phyloP scores from a whole-genome alignment of 2,113 vertebrate genomes.

The Menidia beryllina region DNA sequence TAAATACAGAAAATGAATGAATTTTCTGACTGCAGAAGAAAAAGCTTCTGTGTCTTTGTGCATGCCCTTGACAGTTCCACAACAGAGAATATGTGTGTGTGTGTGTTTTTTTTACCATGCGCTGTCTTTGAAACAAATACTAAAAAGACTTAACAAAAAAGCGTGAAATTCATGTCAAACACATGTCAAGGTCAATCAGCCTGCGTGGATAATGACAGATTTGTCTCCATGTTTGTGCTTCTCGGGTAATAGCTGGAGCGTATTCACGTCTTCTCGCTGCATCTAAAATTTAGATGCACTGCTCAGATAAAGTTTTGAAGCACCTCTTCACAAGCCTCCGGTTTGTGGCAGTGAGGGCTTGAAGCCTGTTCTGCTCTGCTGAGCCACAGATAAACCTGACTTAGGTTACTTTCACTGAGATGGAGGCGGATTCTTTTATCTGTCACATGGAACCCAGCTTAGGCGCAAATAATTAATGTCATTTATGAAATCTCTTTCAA shows the following conservation, averaged over 20 bases:
- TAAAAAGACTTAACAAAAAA: not conserved
- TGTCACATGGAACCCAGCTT: slow-evolving; percentile 37
- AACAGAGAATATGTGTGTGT: not conserved
- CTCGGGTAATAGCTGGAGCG: slow-evolving; percentile 7
- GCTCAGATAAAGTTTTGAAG: slow-evolving; percentile 27
- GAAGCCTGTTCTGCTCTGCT: slow-evolving; percentile 28
- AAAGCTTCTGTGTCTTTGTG: too few species aligned
- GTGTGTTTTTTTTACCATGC: not conserved
- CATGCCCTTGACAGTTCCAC: too few species aligned
- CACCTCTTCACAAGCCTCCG: slow-evolving; percentile 16
- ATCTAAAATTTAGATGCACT: slow-evolving; percentile 26
- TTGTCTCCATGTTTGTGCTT: not conserved
- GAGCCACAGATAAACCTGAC: slow-evolving; percentile 51
- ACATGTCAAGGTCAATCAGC: slow-evolving; percentile 17
- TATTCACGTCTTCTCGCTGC: slow-evolving; percentile 2
- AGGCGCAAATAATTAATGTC: slow-evolving; percentile 67
- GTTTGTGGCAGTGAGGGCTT: slow-evolving; percentile 18
- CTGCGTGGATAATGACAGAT: slow-evolving; percentile 12
- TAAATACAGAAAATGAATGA: too few species aligned
- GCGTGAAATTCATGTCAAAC: not conserved
- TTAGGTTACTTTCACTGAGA: slow-evolving; percentile 56
- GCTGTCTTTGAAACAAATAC: not conserved
- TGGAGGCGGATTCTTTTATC: slow-evolving; percentile 24
- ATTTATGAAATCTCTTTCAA: slow-evolving; percentile 66
- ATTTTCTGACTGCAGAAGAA: too few species aligned